A percentile compares a stretch with the other conserved stretches of the same genome.
Conservation (phyloP, 2,797 vertebrate species). For the Pogonophryne albipinna region DNA sequence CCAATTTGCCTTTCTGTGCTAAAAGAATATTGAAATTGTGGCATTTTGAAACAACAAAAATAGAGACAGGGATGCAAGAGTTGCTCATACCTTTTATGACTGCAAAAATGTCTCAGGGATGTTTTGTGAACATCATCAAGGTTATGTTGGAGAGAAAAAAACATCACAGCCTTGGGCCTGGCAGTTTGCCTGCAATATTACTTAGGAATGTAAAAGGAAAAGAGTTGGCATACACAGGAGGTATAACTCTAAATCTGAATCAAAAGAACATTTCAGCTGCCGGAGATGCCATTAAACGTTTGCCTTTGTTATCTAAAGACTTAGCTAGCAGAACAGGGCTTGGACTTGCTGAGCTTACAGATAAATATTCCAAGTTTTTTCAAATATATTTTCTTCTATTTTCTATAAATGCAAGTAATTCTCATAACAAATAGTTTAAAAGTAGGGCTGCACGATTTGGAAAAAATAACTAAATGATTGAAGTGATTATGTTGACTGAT, state of each 20-base stretch:
- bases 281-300: background rate
- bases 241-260: background rate
- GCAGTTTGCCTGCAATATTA: background rate
- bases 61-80: too few species aligned
- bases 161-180: background rate
- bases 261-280: conserved; percentile 1
- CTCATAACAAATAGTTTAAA: too few species aligned
- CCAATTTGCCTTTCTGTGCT: background rate
- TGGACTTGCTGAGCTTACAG: too few species aligned
- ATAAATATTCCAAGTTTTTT: too few species aligned
- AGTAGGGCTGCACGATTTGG: too few species aligned
- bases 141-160: background rate
- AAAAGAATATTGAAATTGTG: background rate
- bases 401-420: too few species aligned
- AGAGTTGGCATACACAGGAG: conserved; percentile 1
- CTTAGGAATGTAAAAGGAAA: background rate
- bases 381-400: too few species aligned
- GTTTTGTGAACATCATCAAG: conserved; percentile 9
- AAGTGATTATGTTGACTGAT: too few species aligned
- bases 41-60: conserved; percentile 1
- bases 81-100: background rate
- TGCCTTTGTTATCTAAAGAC: background rate
- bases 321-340: background rate
- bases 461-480: too few species aligned
- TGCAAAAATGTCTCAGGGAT: background rate